phyloP scores from a whole-genome alignment of 2,113 vertebrate species.

The Tylochromis polylepis region DNA sequence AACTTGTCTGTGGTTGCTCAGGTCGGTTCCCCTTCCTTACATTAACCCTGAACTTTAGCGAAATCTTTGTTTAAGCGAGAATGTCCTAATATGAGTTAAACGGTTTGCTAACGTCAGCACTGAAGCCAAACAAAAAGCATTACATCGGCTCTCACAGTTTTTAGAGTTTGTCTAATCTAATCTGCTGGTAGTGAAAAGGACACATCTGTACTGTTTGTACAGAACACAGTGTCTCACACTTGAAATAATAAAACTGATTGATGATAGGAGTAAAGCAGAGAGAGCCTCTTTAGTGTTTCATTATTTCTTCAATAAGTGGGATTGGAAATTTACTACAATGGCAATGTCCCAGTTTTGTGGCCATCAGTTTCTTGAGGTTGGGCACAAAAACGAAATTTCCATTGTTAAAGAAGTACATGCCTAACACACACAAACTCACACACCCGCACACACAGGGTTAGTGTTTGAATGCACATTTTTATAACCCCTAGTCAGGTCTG shows the following conservation, averaged over 20 bases:
- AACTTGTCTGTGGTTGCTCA: not conserved
- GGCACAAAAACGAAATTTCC: constrained; percentile 61
- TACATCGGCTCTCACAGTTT: not conserved
- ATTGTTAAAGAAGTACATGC: constrained; percentile 61
- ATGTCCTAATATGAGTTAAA: not conserved
- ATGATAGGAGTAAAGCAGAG: constrained; percentile 24
- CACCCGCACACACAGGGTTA: not conserved
- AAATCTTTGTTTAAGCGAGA: not conserved
- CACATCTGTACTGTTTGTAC: not conserved
- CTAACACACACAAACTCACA: constrained; percentile 3
- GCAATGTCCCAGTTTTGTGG: constrained; percentile 44
- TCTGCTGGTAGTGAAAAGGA: not conserved
- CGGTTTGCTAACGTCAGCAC: not conserved
- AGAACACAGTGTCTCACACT: not conserved
- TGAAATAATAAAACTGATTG: constrained; percentile 38
- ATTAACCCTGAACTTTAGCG: not conserved
- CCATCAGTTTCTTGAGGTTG: constrained; percentile 62
- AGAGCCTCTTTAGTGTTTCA: constrained; percentile 31
- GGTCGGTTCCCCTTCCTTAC: not conserved
- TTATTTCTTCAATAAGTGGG: constrained; percentile 54
- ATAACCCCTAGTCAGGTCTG: constrained; percentile 9
- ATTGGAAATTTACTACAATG: constrained; percentile 57
- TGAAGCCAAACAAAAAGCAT: not conserved
- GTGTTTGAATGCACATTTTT: constrained; percentile 26
- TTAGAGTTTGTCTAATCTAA: not conserved